Evolutionary conservation across 2,888 invertebrate species (phyloP).

Genomic region (Zaprionus obscuricornis): DNA sequence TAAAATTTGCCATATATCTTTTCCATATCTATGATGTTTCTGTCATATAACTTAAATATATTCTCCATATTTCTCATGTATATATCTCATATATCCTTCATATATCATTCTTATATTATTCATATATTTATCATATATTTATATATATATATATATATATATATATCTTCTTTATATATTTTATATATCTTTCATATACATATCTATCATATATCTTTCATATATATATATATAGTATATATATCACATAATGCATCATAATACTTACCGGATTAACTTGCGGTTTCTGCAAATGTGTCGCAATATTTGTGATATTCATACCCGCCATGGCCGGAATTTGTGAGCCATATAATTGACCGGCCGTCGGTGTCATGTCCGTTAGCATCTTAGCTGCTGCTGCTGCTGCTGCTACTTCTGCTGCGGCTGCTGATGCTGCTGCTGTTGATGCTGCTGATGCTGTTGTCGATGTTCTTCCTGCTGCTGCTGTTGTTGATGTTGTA

Average conservation of each 20-base stretch:
- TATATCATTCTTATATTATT: no score
- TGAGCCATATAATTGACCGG: slow-evolving; percentile 86
- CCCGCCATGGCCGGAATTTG: slow-evolving; percentile 86
- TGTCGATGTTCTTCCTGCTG: slow-evolving; percentile 10
- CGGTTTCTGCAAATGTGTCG: slow-evolving; percentile 83
- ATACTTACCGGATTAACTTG: slow-evolving; percentile 84
- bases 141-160: no score
- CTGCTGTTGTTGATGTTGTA: slow-evolving; percentile 46
- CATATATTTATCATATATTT: no score
- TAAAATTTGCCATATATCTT: no score
- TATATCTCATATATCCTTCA: no score
- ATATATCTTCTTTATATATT: no score
- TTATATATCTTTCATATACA: no score
- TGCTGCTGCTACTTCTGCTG: slow-evolving; percentile 28
- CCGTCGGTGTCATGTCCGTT: slow-evolving; percentile 86
- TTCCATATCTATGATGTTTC: no score
- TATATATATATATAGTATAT: no score
- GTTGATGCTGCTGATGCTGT: slow-evolving; percentile 4
- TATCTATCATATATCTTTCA: no score
- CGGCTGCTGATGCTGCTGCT: slow-evolving; percentile 12
- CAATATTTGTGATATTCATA: slow-evolving; percentile 85
- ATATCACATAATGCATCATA: background rate
- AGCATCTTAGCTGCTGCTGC: slow-evolving; percentile 82
- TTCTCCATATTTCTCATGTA: no score
- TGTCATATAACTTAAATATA: no score